These are phyloP conservation scores for Sabatieria punctata DNA, from an alignment of 2,888 invertebrate genomes.

Conservation along the genomic window DNA sequence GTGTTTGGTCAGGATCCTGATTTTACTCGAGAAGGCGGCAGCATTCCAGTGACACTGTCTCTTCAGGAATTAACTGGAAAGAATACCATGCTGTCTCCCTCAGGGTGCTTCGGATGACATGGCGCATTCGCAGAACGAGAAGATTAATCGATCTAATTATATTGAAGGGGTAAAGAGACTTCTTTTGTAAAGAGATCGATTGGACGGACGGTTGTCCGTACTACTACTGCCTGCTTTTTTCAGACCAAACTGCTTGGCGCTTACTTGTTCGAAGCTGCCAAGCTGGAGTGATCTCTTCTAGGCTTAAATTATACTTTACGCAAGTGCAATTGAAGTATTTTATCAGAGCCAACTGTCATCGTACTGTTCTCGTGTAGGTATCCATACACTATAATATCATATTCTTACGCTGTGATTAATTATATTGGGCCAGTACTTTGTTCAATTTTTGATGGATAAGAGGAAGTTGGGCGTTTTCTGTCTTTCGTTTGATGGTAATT, in stretches of 20 bases:
- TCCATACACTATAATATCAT: too few species aligned
- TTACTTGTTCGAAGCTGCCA: not conserved
- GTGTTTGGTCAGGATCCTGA: slow-evolving; percentile 82
- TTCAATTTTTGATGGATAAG: too few species aligned
- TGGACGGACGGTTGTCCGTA: not conserved
- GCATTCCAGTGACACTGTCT: slow-evolving; percentile 86
- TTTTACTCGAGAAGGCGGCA: slow-evolving; percentile 88
- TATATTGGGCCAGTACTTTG: too few species aligned
- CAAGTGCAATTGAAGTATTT: too few species aligned
- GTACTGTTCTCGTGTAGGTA: too few species aligned
- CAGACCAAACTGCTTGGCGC: slow-evolving; percentile 16
- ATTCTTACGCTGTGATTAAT: too few species aligned
- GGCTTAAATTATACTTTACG: too few species aligned
- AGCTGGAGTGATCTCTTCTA: too few species aligned
- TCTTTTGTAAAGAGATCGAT: too few species aligned
- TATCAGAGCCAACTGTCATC: too few species aligned
- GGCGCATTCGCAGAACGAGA: slow-evolving; percentile 59
- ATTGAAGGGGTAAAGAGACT: slow-evolving; percentile 10
- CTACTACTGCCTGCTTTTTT: slow-evolving; percentile 1
- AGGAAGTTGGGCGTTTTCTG: too few species aligned
- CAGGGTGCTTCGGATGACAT: slow-evolving; percentile 91
- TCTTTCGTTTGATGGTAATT: too few species aligned
- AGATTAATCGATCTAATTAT: slow-evolving; percentile 9
- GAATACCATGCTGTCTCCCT: slow-evolving; percentile 76
- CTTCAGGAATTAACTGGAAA: slow-evolving; percentile 47